phyloP scores from a whole-genome alignment of 2,797 vertebrate species.

The Girardinus metallicus region DNA sequence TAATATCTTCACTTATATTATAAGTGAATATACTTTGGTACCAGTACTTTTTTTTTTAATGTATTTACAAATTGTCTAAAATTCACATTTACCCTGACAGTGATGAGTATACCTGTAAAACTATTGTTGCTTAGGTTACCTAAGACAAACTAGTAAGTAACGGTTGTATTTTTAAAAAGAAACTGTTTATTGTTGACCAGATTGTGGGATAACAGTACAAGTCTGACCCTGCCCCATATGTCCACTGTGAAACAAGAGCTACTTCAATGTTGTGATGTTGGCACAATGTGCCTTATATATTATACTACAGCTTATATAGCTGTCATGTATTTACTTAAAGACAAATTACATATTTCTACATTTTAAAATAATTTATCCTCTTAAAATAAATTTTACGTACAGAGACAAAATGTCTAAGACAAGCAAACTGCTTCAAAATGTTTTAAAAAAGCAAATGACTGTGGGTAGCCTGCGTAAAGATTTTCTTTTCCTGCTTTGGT shows the following conservation, averaged over 20 bases:
- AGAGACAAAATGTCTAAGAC: neutral
- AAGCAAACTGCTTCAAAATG: constrained; percentile 16
- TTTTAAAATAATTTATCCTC: neutral
- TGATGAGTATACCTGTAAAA: constrained; percentile 18
- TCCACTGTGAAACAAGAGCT: constrained; percentile 67
- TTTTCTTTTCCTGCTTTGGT: constrained; percentile 14
- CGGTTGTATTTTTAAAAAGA: constrained; percentile 31
- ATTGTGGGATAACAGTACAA: constrained; percentile 59
- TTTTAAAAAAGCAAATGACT: constrained; percentile 5
- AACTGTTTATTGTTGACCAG: constrained; percentile 47
- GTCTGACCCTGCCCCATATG: constrained; percentile 66
- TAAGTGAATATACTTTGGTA: no score
- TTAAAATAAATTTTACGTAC: neutral
- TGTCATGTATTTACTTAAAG: constrained; percentile 44
- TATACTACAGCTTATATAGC: constrained; percentile 20
- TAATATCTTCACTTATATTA: no score
- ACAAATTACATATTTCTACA: neutral
- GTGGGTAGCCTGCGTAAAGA: neutral
- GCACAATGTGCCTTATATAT: constrained; percentile 33
- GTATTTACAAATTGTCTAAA: neutral
- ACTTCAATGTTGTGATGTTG: constrained; percentile 50
- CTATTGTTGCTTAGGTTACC: constrained; percentile 32
- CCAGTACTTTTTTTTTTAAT: no score
- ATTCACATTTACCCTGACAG: constrained; percentile 4
- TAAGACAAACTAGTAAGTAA: constrained; percentile 29